These are phyloP conservation scores for Agrypnia vestita DNA, from an alignment of 1,140 invertebrate species.

Conservation along the genomic window DNA sequence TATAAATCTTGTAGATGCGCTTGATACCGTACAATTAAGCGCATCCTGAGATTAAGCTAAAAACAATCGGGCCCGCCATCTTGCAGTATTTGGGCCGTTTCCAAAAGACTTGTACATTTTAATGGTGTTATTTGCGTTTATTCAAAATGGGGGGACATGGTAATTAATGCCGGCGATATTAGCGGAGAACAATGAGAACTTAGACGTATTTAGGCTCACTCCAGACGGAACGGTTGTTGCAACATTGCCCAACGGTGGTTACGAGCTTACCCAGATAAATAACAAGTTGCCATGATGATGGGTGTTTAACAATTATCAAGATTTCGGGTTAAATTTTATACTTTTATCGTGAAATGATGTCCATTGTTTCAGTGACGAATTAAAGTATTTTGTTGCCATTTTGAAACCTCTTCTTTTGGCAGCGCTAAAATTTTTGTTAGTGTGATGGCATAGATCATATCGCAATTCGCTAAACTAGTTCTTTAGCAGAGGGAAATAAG, in stretches of 20 bases:
- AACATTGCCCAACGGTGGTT: slow-evolving; percentile 8
- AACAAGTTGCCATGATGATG: slow-evolving; percentile 48
- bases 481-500: no score
- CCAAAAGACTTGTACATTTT: slow-evolving; percentile 50
- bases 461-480: no score
- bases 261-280: slow-evolving; percentile 43
- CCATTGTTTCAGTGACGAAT: slow-evolving; percentile 6
- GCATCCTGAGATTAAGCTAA: slow-evolving; percentile 33
- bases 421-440: no score
- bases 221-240: slow-evolving; percentile 40
- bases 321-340: slow-evolving; percentile 22
- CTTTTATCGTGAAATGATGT: slow-evolving; percentile 22
- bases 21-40: slow-evolving; percentile 22
- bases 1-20: no score
- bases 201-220: slow-evolving; percentile 40
- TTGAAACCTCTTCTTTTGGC: background rate
- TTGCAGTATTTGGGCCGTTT: slow-evolving; percentile 47
- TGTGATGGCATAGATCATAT: no score
- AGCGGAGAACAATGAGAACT: slow-evolving; percentile 49
- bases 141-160: slow-evolving; percentile 26
- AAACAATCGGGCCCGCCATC: slow-evolving; percentile 40
- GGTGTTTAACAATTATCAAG: slow-evolving; percentile 42
- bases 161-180: slow-evolving; percentile 36
- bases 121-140: slow-evolving; percentile 55
- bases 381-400: background rate